phyloP scores from a whole-genome alignment of 2,888 invertebrate genomes.

The Argyra leucocephala region DNA sequence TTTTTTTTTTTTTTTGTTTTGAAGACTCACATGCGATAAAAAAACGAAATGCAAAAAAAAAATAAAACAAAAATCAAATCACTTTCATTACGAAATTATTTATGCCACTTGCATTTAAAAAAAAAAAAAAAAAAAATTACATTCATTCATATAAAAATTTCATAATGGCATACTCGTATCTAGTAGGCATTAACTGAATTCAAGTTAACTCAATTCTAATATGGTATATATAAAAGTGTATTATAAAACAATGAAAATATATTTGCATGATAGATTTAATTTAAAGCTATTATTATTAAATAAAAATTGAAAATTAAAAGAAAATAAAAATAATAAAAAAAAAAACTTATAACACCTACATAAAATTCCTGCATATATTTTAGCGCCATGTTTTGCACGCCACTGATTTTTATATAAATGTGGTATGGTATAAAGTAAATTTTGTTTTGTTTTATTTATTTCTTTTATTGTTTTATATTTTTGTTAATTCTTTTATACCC shows the following conservation, averaged over 20 bases:
- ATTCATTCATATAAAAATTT: too few relatives aligned
- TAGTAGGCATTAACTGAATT: too few relatives aligned
- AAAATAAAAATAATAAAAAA: neutral
- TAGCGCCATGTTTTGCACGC: constrained; percentile 3
- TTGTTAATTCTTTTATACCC: too few relatives aligned
- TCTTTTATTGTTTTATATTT: too few relatives aligned
- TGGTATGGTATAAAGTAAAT: neutral
- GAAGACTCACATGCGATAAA: neutral
- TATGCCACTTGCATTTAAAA: neutral
- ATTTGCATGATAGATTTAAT: neutral
- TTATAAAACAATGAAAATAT: neutral
- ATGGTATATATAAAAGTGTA: neutral
- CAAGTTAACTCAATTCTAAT: too few relatives aligned
- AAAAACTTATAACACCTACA: neutral
- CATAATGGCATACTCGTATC: too few relatives aligned
- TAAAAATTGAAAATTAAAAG: neutral
- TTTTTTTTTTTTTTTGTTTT: too few relatives aligned
- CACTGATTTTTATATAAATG: neutral
- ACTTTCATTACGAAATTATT: neutral
- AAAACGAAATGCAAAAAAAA: neutral
- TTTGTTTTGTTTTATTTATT: neutral
- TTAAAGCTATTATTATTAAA: neutral
- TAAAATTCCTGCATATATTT: neutral
- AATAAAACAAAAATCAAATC: neutral
- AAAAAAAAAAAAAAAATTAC: too few relatives aligned